A percentile compares a stretch with the other conserved stretches of the same genome.
Evolutionary conservation across 1,140 invertebrate genomes (phyloP).

Genomic region (Belonocnema kinseyi): DNA sequence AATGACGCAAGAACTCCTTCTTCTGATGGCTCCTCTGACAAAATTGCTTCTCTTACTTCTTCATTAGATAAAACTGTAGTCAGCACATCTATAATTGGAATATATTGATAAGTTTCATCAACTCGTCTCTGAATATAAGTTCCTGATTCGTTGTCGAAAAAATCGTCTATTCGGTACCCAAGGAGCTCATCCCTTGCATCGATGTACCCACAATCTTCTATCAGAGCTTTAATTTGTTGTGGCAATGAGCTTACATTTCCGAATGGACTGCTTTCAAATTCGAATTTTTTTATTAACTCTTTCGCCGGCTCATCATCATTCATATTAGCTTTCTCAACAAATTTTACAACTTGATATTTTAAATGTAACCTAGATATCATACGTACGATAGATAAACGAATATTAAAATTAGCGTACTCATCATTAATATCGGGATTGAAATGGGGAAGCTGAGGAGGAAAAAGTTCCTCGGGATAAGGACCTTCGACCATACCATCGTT

Average conservation of each 20-base stretch:
- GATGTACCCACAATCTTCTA: neutral
- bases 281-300: neutral
- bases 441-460: too few relatives aligned
- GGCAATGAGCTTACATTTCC: neutral
- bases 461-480: neutral
- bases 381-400: neutral
- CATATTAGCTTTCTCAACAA: neutral
- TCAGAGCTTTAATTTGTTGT: slow-evolving; percentile 17
- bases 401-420: neutral
- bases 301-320: neutral
- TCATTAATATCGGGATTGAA: neutral
- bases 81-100: neutral
- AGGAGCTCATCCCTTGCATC: neutral
- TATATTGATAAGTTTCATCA: slow-evolving; percentile 34
- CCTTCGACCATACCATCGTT: too few relatives aligned
- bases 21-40: neutral
- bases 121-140: neutral
- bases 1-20: slow-evolving; percentile 4
- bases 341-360: neutral
- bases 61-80: slow-evolving; percentile 14
- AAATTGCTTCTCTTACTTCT: slow-evolving; percentile 28
- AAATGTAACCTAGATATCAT: neutral
- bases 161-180: neutral
- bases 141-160: neutral
- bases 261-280: slow-evolving; percentile 35